A percentile compares a stretch with the other conserved stretches of the same genome.
Evolutionary conservation across 2,113 vertebrate genomes (phyloP).

Genomic region (Dryoscopus gambensis): DNA sequence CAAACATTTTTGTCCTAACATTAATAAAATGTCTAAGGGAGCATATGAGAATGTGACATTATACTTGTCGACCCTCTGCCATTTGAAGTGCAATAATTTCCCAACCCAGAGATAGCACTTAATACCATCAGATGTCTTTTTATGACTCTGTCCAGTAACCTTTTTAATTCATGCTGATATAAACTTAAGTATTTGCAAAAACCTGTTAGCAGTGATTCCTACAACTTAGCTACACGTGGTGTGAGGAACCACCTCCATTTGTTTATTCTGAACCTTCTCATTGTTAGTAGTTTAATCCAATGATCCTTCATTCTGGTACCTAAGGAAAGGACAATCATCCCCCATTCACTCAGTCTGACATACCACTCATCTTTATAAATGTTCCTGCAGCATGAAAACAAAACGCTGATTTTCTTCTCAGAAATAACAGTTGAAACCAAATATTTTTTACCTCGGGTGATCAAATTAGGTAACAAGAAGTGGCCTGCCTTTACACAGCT

Average conservation of each 20-base stretch:
- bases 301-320: not conserved
- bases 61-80: not conserved
- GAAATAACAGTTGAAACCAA: not conserved
- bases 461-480: not conserved
- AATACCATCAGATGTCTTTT: not conserved
- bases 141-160: not conserved
- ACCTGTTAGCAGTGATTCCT: not conserved
- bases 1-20: not conserved
- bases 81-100: not conserved
- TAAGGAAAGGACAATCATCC: not conserved
- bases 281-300: not conserved
- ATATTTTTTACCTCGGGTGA: not conserved
- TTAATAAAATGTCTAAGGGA: not conserved
- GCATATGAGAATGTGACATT: not conserved
- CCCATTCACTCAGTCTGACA: not conserved
- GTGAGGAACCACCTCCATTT: not conserved
- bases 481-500: not conserved
- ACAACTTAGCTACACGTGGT: rapidly evolving
- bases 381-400: not conserved
- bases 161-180: not conserved
- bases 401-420: not conserved
- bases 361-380: not conserved
- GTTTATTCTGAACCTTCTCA: not conserved
- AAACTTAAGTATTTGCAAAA: not conserved
- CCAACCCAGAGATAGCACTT: rapidly evolving